phyloP scores from a whole-genome alignment of 2,797 vertebrate genomes.

The Stomatorhinus walkeri region DNA sequence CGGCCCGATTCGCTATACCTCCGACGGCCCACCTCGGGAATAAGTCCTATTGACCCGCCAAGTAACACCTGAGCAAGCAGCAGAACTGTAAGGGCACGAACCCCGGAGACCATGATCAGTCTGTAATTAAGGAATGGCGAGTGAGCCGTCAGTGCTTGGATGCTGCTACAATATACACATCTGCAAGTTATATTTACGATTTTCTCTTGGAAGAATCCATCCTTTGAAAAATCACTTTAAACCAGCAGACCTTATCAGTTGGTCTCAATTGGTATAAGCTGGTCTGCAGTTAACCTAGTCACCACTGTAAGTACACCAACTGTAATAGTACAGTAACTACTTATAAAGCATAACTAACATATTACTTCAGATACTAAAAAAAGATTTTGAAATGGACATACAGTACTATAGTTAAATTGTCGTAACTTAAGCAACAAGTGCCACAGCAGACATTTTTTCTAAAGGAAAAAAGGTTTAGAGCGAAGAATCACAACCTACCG shows the following conservation, averaged over 20 bases:
- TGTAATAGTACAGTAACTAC: not conserved
- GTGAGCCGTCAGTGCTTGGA: slow-evolving; percentile 24
- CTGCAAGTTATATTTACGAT: slow-evolving; percentile 18
- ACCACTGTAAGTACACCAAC: not conserved
- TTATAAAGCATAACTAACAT: not conserved
- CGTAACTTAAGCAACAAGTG: not conserved
- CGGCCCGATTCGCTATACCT: slow-evolving; percentile 75
- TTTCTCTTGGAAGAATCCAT: not conserved
- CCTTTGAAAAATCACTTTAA: not conserved
- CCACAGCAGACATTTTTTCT: not conserved
- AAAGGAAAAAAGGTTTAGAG: not conserved
- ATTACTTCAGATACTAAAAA: not conserved
- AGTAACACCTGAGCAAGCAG: slow-evolving; percentile 93
- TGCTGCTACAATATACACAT: slow-evolving; percentile 26
- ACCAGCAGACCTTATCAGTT: not conserved
- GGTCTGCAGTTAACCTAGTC: not conserved
- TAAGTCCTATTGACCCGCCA: slow-evolving; percentile 85
- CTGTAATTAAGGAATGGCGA: slow-evolving; percentile 61
- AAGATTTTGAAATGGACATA: not conserved
- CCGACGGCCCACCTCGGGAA: slow-evolving; percentile 87
- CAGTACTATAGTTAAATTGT: not conserved
- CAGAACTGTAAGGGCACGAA: slow-evolving; percentile 91
- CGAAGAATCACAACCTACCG: not conserved
- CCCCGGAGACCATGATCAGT: slow-evolving; percentile 97
- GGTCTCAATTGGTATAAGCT: slow-evolving; percentile 32